Conservation (phyloP, 2,797 vertebrate genomes). For the Acanthopagrus latus region DNA sequence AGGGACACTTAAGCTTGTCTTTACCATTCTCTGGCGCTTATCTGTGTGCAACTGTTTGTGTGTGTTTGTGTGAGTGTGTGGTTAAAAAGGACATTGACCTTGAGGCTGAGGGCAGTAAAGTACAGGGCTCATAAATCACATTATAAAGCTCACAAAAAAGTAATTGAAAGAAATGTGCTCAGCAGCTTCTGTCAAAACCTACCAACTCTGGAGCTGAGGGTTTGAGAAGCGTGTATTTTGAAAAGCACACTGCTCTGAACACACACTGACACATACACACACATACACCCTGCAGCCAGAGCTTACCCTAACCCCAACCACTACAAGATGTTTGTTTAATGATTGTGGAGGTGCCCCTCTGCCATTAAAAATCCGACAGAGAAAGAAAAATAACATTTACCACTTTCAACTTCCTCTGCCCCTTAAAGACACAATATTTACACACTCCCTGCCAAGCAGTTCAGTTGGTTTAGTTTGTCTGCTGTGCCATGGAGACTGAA, state of each 20-base stretch:
- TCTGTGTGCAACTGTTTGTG: no score
- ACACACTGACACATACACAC: slow-evolving; percentile 7
- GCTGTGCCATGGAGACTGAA: slow-evolving; percentile 35
- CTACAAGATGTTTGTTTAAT: slow-evolving; percentile 76
- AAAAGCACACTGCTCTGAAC: slow-evolving; percentile 47
- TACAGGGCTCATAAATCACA: slow-evolving; percentile 72
- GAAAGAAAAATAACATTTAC: slow-evolving; percentile 77
- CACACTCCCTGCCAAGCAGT: slow-evolving; percentile 50
- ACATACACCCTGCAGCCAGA: slow-evolving; percentile 32
- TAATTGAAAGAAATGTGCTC: slow-evolving; percentile 67
- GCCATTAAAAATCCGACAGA: slow-evolving; percentile 65
- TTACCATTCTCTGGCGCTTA: slow-evolving; percentile 40
- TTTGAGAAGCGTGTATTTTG: slow-evolving; percentile 67
- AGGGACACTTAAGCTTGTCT: slow-evolving; percentile 39
- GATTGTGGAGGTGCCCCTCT: slow-evolving; percentile 69
- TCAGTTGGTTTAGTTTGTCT: slow-evolving; percentile 47
- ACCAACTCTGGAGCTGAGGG: slow-evolving; percentile 41
- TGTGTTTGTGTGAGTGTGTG: slow-evolving; percentile 25
- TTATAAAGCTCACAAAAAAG: slow-evolving; percentile 65
- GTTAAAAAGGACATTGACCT: slow-evolving; percentile 52
- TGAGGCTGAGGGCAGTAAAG: slow-evolving; percentile 56
- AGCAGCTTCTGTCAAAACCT: slow-evolving; percentile 70
- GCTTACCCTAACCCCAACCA: slow-evolving; percentile 49
- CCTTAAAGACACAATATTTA: slow-evolving; percentile 70
- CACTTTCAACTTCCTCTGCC: slow-evolving; percentile 74